phyloP scores from a whole-genome alignment of 1,140 invertebrate genomes.

The Drosophila insularis region DNA sequence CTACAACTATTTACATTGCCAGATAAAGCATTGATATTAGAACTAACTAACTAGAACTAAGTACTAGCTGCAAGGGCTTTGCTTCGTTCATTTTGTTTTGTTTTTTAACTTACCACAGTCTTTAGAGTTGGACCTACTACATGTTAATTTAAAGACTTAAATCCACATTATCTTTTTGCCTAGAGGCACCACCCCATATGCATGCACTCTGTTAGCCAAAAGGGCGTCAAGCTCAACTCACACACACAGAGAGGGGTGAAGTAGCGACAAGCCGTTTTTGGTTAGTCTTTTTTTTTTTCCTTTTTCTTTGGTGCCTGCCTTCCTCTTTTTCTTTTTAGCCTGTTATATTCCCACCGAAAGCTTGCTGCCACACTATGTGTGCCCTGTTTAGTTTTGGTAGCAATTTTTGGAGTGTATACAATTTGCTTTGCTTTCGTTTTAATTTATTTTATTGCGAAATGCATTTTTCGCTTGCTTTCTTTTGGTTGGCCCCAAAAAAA shows the following conservation, averaged over 20 bases:
- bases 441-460: slow-evolving; percentile 72
- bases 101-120: too few relatives aligned
- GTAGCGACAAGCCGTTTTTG: slow-evolving; percentile 26
- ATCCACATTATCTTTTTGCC: background rate
- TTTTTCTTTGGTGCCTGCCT: too few relatives aligned
- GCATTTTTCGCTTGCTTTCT: slow-evolving; percentile 57
- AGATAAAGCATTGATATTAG: too few relatives aligned
- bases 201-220: slow-evolving; percentile 31
- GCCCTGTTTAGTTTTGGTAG: slow-evolving; percentile 51
- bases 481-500: slow-evolving; percentile 37
- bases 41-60: too few relatives aligned
- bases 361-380: background rate
- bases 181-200: background rate
- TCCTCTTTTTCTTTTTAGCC: too few relatives aligned
- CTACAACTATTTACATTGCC: too few relatives aligned
- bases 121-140: background rate
- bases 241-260: slow-evolving; percentile 18
- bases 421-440: slow-evolving; percentile 72
- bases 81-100: too few relatives aligned
- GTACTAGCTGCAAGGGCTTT: too few relatives aligned
- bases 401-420: slow-evolving; percentile 47
- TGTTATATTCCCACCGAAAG: background rate
- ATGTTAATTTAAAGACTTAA: slow-evolving; percentile 7
- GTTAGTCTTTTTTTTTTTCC: slow-evolving; percentile 33
- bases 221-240: slow-evolving; percentile 41